Evolutionary conservation across 2,888 invertebrate genomes (phyloP), one percentile per base, ranked within the genome.

Genomic region (Sisyra nigra): DNA sequence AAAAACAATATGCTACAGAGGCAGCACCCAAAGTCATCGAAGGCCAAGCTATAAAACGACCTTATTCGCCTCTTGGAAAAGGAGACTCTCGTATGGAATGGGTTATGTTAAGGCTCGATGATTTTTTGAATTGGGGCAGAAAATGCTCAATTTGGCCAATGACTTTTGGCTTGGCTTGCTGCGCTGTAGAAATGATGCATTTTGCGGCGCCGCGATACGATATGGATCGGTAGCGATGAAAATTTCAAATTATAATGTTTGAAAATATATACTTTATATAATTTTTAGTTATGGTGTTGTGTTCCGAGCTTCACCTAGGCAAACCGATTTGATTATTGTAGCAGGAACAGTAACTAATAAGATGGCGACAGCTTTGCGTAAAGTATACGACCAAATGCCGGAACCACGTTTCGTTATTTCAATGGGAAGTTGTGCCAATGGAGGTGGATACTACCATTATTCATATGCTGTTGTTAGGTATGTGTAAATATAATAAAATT

Each of bases 401-500:
- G 72, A 76, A 44, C 78, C 76, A 1, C 66, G 72, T 48, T 82
- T 76, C 76, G 81, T 82, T 1, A 74, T 82, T 52, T 79, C 79
- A 1, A 82, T 82, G 80, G 81, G 81, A 5, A 77, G 77, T 51
- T 82, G 81, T 63, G 80, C 81, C 19, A 81, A 82, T 59, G 80
- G 80, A 11, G 80, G 81, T 14, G 81, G 80, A 11, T 82, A 82
- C 57, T 82, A 82, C 57, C 80, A 82, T 57, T 82, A 82, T 57
- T 78, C 81, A 0, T 82, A 82, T 56, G 69, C 79, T 10, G 81
- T 83, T 6, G 76, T 83, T 2, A 52, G 52, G 52, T 52, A 46
- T 40, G 42, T 34, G 4, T 13, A 35, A 15, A 30, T 9, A 30
- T 30, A 33, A 33, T 14, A 33, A 14, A 18, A 9, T 15, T 36